A percentile compares a stretch with the other conserved stretches of the same genome.
Evolutionary conservation across 1,140 invertebrate genomes (phyloP).

Genomic region (Spodoptera frugiperda): DNA sequence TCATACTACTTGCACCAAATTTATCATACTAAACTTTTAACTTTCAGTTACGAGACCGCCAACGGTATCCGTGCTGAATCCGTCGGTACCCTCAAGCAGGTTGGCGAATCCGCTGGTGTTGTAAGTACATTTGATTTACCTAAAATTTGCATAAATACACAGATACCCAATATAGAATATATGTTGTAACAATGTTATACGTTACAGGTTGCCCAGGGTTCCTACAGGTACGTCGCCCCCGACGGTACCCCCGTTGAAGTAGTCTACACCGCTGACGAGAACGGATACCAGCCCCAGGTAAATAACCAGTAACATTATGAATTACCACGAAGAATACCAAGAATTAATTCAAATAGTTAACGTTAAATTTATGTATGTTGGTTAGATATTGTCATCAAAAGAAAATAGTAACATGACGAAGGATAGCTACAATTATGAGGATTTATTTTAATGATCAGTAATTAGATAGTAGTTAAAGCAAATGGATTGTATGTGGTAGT

Average conservation of each 20-base stretch:
- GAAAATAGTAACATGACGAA: neutral
- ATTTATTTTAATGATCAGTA: neutral
- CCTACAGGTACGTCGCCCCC: conserved; percentile 88
- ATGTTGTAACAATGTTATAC: neutral
- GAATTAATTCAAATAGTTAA: neutral
- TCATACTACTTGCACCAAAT: no score
- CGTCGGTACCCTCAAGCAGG: conserved; percentile 73
- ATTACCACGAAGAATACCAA: no score
- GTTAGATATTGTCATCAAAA: no score
- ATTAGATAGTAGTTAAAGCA: no score
- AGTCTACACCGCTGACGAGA: conserved; percentile 91
- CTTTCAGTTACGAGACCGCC: conserved; percentile 74
- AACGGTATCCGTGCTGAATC: conserved; percentile 81
- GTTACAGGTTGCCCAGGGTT: conserved; percentile 65
- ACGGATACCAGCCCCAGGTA: conserved; percentile 88
- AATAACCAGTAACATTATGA: neutral
- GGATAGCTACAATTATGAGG: neutral
- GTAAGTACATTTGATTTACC: conserved; percentile 51
- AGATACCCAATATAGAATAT: no score
- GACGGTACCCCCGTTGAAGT: conserved; percentile 87
- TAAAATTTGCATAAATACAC: neutral
- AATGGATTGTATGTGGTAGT: no score
- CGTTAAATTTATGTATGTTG: neutral
- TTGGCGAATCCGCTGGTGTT: conserved; percentile 74
- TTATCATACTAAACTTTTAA: conserved; percentile 35